Percentiles rank a stretch among this genome's conserved stretches.
Conservation (phyloP, 2,888 invertebrate genomes). For the Calliphora vomitoria region DNA sequence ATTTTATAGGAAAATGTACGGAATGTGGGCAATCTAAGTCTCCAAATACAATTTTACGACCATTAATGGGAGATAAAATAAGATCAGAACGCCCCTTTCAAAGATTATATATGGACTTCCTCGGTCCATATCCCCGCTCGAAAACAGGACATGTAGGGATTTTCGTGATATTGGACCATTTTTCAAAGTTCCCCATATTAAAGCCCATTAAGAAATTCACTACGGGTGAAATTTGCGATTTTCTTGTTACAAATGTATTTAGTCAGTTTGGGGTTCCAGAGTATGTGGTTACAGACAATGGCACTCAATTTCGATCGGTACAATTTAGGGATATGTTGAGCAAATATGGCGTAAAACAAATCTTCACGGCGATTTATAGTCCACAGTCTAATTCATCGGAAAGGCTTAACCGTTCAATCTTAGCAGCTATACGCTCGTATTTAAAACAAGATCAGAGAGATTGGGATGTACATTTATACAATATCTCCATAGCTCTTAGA, state of each 20-base stretch:
- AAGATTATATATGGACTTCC: too few species aligned
- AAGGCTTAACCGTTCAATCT: conserved; percentile 25
- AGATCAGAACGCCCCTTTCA: conserved; percentile 56
- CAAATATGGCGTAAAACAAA: conserved; percentile 60
- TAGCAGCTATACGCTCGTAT: conserved; percentile 19
- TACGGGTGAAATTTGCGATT: neutral
- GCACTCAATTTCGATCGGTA: conserved; percentile 50
- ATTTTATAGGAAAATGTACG: conserved; percentile 46
- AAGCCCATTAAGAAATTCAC: conserved; percentile 42
- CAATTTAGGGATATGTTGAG: conserved; percentile 17
- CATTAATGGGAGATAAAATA: conserved; percentile 60
- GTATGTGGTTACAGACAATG: conserved; percentile 52
- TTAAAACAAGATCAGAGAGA: conserved; percentile 42
- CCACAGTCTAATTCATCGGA: too few species aligned
- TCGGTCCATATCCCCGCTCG: conserved; percentile 63
- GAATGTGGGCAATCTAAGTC: conserved; percentile 47
- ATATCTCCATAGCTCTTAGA: conserved; percentile 49
- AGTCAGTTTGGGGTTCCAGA: conserved; percentile 64
- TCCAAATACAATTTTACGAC: conserved; percentile 37
- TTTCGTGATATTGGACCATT: conserved; percentile 66
- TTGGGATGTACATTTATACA: conserved; percentile 54
- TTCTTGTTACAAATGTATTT: conserved; percentile 43
- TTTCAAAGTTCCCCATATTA: conserved; percentile 59
- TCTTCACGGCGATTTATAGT: conserved; percentile 57
- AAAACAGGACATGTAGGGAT: conserved; percentile 47